These are phyloP conservation scores for Umimayanthus chanpuru DNA, from an alignment of 92 coral and sea anemone genomes.

Conservation along the genomic window DNA sequence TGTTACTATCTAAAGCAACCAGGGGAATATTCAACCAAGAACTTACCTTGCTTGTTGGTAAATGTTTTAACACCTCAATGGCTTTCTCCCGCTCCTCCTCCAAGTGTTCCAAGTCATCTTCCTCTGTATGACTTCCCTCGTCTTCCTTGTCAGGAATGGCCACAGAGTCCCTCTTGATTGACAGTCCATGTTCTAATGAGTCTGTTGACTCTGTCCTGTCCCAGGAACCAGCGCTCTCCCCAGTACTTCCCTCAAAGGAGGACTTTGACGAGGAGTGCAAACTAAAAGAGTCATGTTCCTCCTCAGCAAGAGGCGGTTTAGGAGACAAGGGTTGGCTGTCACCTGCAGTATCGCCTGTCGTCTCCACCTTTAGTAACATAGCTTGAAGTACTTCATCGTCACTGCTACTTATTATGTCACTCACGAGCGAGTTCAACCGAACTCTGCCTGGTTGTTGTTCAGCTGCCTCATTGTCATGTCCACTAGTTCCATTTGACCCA, in stretches of 20 bases:
- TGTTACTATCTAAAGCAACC: not conserved
- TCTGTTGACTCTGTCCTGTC: slow-evolving; percentile 67
- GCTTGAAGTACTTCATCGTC: slow-evolving; percentile 8
- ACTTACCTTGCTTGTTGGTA: slow-evolving; percentile 80
- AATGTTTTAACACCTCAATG: slow-evolving; percentile 68
- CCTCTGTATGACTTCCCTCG: slow-evolving; percentile 30
- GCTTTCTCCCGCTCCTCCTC: slow-evolving; percentile 79
- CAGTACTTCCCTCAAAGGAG: slow-evolving; percentile 18
- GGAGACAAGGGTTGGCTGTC: slow-evolving; percentile 7
- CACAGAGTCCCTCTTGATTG: slow-evolving; percentile 67
- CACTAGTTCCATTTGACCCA: slow-evolving; percentile 21
- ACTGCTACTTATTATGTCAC: slow-evolving; percentile 24
- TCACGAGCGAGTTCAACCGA: slow-evolving; percentile 26
- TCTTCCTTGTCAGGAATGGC: slow-evolving; percentile 43
- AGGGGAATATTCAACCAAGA: too few species aligned
- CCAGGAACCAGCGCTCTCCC: slow-evolving; percentile 18
- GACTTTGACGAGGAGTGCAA: slow-evolving; percentile 42
- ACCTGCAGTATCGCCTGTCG: not conserved
- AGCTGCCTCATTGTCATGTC: not conserved
- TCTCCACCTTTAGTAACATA: slow-evolving; percentile 1
- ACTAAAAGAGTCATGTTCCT: slow-evolving; percentile 26
- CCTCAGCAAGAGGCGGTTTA: slow-evolving; percentile 37
- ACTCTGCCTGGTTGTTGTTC: not conserved
- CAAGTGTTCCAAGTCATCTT: slow-evolving; percentile 52
- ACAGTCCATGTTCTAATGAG: slow-evolving; percentile 39